Percentiles rank a stretch among this genome's conserved stretches.
These are phyloP conservation scores for Amphiprion clarkii DNA, from an alignment of 2,797 vertebrate species.

Conservation along the genomic window DNA sequence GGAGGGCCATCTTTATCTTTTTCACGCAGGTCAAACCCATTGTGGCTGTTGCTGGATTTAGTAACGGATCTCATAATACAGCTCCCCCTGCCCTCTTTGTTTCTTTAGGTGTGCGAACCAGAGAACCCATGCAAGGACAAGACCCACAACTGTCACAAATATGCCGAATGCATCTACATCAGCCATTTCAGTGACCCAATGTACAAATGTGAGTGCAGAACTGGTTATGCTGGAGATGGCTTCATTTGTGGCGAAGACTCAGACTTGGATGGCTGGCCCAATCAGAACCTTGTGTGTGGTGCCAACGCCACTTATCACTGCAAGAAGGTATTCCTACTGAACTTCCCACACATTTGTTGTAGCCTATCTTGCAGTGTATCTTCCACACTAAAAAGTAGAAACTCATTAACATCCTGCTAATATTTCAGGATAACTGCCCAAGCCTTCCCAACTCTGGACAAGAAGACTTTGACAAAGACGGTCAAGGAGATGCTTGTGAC, in stretches of 20 bases:
- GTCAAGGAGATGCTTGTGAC: conserved; percentile 96
- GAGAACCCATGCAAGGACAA: conserved; percentile 96
- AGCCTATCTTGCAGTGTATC: neutral
- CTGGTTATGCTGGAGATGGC: conserved; percentile 96
- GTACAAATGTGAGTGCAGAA: conserved; percentile 97
- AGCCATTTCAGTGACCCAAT: conserved; percentile 97
- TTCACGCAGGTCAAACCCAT: neutral
- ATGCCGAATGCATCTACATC: conserved; percentile 94
- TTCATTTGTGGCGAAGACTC: conserved; percentile 97
- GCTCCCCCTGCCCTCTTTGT: conserved; percentile 3
- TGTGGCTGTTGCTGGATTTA: neutral
- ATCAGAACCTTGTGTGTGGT: conserved; percentile 93
- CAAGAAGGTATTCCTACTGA: conserved; percentile 87
- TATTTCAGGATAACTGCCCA: conserved; percentile 95
- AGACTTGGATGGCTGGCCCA: conserved; percentile 99
- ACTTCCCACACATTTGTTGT: neutral
- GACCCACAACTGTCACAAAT: conserved; percentile 94
- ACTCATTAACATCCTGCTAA: neutral
- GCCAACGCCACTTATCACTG: conserved; percentile 96
- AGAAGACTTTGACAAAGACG: conserved; percentile 98
- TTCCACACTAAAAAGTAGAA: conserved; percentile 11
- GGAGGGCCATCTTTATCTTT: neutral
- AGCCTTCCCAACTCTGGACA: conserved; percentile 97
- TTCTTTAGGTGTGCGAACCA: conserved; percentile 92
- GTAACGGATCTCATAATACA: neutral